Base-by-base conservation (phyloP, 1,140 invertebrate genomes). In the Chymomyza costata region DNA sequence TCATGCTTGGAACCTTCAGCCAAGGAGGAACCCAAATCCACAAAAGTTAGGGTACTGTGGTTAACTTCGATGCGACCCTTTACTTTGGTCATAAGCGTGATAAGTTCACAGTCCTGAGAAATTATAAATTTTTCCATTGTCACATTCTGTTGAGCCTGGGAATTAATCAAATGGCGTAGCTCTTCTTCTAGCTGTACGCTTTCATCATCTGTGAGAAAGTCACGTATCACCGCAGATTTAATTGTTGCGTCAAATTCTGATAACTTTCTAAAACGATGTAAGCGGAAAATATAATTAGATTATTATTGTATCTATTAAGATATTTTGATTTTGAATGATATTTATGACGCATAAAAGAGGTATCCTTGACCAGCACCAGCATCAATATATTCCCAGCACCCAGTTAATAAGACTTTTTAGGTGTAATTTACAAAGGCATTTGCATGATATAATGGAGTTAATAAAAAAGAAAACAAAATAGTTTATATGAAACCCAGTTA, bases 11-110 rank as follows among this genome's bases (percentile, higher is more conserved):
- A 87, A 58, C 88, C 87, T 76, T 90, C 89, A 58, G 90, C 89
- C 30, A 86, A 87, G 3, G 87, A 86, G 6, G 87, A 87, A 66
- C 87, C 90, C 25, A 88, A 69, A 71, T 91, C 91, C 66, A 90
- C 87, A 68, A 91, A 92, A 50, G 90, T 90, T 19, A 91, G 86
- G 61, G 89, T 86, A 25, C 86, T 89, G 3, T 89, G 89, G n/a
- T 91, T 91, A 37, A 92, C 86, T 71, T 92, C 91, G 14, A 92
- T 86, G 30, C 89, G 86, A 15, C 91, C 91, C 82, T 90, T 90
- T 10, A 91, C 86, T 21, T 89, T 88, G 19, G 89, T 88, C 86
- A 90, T 90, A 21, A 91, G 71, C 0, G 90, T 91, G 5, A 92
- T 88, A 2, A 91, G 83, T 59, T 91, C 89, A 76, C 90, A 91